Percentiles rank a stretch among this genome's conserved stretches.
These are phyloP conservation scores for Drosophila longiperda DNA, from an alignment of 2,888 invertebrate species.

Conservation along the genomic window DNA sequence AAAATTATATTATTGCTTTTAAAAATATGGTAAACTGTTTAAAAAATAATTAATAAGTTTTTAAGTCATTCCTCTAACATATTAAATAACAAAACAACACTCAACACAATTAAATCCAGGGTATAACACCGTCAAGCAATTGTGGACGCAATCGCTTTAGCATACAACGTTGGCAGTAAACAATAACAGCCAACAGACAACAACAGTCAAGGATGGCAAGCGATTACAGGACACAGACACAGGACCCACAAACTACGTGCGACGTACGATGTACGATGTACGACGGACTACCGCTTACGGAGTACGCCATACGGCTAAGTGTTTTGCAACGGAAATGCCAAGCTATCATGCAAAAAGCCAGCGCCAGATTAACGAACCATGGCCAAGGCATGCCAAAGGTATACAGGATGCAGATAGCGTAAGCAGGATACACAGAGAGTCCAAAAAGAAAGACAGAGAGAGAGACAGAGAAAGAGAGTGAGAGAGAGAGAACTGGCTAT, in stretches of 20 bases:
- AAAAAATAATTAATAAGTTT: neutral
- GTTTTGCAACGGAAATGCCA: constrained; percentile 79
- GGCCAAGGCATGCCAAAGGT: constrained; percentile 74
- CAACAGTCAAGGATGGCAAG: constrained; percentile 62
- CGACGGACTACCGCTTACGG: constrained; percentile 28
- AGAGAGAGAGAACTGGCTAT: constrained; percentile 41
- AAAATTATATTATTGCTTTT: neutral
- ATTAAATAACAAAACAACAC: neutral
- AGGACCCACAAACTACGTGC: constrained; percentile 6
- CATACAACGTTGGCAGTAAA: constrained; percentile 60
- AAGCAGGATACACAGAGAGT: neutral
- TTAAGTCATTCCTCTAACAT: neutral
- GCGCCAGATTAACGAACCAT: constrained; percentile 78
- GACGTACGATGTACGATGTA: constrained; percentile 31
- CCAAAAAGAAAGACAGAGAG: constrained; percentile 3
- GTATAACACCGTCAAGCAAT: constrained; percentile 35
- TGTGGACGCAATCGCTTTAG: constrained; percentile 18
- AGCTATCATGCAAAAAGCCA: constrained; percentile 79
- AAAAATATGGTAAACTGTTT: neutral
- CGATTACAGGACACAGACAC: constrained; percentile 67
- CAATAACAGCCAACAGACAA: constrained; percentile 66
- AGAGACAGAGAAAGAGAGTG: constrained; percentile 7
- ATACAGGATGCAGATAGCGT: constrained; percentile 47
- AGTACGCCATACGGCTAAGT: constrained; percentile 64
- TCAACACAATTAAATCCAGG: constrained; percentile 22